Evolutionary conservation across 2,888 invertebrate genomes (phyloP), one percentile per base, ranked within the genome.

Genomic region (Calephelis perditalis): DNA sequence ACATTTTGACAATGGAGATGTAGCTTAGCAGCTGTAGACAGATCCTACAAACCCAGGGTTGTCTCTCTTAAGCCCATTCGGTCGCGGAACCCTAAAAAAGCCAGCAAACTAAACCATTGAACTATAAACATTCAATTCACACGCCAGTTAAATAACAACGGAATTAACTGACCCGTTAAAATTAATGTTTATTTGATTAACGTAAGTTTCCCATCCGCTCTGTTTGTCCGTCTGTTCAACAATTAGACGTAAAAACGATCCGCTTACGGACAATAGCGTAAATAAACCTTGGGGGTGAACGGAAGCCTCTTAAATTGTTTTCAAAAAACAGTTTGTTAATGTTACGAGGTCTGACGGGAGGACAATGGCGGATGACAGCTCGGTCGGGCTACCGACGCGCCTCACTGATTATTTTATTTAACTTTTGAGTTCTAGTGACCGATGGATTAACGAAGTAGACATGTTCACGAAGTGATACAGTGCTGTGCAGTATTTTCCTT

Each of bases 221-320:
- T 66, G 64, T 61, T 66, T 63, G 69, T 67, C 65, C 65, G 70
- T 69, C 68, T 64, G 68, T 69, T 71, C 63, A 68, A 86, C 86
- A 85, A 86, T 86, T 85, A 86, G 83, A 71, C 75, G 43, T 60
- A 54, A 54, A 54, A 75, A 64, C 82, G 85, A 84, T 86, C 81
- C 82, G 82, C 77, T 81, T 78, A 77, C 69, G 69, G 73, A 86
- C 87, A 87, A 87, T 84, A 70, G 78, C 71, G 73, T 81, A 81
- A 83, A 82, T 83, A 84, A 84, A 86, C 75, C 69, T 15, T 68
- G 70, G 69, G 65, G 71, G 70, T 72, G 82, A 86, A 87, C 87
- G 88, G 89, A 84, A 88, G 87, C 88, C 77, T 81, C 82, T 84
- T 82, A 81, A 81, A 85, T 79, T 87, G 86, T 89, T 88, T 88